A percentile compares a stretch with the other conserved stretches of the same genome.
Evolutionary conservation across 2,113 vertebrate genomes (phyloP).

Genomic region (Gymnobelideus leadbeateri): DNA sequence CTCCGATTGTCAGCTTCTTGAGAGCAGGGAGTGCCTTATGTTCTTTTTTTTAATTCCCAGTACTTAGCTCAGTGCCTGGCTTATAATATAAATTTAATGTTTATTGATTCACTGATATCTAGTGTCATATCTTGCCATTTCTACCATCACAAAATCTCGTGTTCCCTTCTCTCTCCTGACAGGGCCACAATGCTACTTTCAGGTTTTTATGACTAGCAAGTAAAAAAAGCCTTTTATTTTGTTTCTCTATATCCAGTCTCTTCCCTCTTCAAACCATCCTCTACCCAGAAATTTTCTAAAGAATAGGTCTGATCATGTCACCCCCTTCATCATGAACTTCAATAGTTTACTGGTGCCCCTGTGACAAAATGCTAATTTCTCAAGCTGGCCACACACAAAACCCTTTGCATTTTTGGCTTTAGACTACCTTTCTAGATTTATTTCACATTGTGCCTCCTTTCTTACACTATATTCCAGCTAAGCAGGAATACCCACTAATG

Average conservation of each 20-base stretch:
- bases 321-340: not conserved
- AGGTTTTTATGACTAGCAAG: not conserved
- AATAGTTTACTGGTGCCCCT: not conserved
- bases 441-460: not conserved
- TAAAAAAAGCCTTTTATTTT: not conserved
- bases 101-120: slow-evolving; percentile 2
- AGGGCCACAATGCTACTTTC: too few species aligned
- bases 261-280: not conserved
- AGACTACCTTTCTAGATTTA: not conserved
- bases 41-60: too few species aligned
- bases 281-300: not conserved
- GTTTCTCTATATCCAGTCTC: not conserved
- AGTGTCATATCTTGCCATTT: slow-evolving; percentile 20
- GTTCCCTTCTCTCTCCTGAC: too few species aligned
- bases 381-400: not conserved
- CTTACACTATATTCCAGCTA: not conserved
- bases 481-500: not conserved
- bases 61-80: too few species aligned
- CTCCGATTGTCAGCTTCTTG: too few species aligned
- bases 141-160: not conserved
- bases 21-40: too few species aligned
- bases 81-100: slow-evolving; percentile 7
- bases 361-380: not conserved
- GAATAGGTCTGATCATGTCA: not conserved
- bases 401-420: not conserved